These are phyloP conservation scores for Nemurella pictetii DNA, from an alignment of 2,888 invertebrate species.

Conservation along the genomic window DNA sequence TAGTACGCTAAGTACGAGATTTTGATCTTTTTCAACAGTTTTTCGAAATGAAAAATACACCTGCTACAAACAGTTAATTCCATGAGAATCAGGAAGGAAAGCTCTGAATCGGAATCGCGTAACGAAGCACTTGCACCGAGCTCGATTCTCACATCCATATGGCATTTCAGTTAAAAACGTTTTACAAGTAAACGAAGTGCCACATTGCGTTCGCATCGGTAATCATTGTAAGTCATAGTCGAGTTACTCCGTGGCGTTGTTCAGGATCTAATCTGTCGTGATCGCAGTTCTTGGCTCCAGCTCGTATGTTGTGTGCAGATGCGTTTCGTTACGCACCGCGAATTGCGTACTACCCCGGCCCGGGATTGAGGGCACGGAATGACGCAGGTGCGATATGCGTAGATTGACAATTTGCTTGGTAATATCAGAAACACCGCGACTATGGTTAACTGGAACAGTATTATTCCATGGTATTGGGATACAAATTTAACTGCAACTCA, in stretches of 20 bases:
- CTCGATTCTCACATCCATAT: conserved; percentile 30
- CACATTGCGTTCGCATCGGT: conserved; percentile 7
- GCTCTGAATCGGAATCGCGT: neutral
- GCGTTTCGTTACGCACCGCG: neutral
- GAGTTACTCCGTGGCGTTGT: neutral
- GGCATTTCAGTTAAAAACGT: conserved; percentile 35
- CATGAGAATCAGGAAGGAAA: neutral
- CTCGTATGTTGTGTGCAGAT: neutral
- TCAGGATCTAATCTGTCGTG: neutral
- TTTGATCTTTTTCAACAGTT: neutral
- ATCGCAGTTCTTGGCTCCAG: neutral
- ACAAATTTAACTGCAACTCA: too few relatives aligned
- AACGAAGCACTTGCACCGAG: neutral
- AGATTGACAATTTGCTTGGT: too few relatives aligned
- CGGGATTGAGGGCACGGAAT: neutral
- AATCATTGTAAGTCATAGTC: neutral
- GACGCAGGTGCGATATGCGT: neutral
- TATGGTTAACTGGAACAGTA: too few relatives aligned
- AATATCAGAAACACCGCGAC: too few relatives aligned
- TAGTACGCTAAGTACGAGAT: too few relatives aligned
- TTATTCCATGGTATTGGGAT: too few relatives aligned
- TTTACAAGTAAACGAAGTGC: neutral
- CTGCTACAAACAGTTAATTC: neutral
- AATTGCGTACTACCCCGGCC: neutral
- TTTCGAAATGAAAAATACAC: neutral